A percentile compares a stretch with the other conserved stretches of the same genome.
phyloP scores from a whole-genome alignment of 2,113 vertebrate species.

The Neodontobutis hainanensis region DNA sequence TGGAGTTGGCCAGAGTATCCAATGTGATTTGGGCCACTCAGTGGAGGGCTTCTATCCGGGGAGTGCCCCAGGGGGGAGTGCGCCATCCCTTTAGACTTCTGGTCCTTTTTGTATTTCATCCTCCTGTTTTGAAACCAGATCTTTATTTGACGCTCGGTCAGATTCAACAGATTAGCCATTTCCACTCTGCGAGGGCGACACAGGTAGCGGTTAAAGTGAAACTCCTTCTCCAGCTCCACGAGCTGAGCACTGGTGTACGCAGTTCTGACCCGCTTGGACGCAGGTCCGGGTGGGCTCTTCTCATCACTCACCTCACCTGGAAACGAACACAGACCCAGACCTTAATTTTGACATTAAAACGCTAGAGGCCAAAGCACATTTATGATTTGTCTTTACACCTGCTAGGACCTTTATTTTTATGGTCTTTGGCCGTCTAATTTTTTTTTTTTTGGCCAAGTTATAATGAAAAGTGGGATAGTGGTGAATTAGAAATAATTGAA shows the following conservation, averaged over 20 bases:
- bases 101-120: constrained; percentile 99
- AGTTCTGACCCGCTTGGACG: constrained; percentile 96
- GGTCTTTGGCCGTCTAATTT: too few species aligned
- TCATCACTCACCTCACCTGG: constrained; percentile 95
- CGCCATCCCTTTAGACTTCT: constrained; percentile 98
- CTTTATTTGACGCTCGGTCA: constrained; percentile 98
- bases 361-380: background rate
- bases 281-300: constrained; percentile 95
- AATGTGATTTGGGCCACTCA: constrained; percentile 90
- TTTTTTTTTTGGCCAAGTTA: too few species aligned
- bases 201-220: constrained; percentile 97
- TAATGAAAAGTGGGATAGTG: too few species aligned
- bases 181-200: constrained; percentile 96
- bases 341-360: background rate
- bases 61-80: constrained; percentile 97
- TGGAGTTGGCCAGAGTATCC: constrained; percentile 94
- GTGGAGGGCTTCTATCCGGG: constrained; percentile 93
- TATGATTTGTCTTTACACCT: too few species aligned
- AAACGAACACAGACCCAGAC: constrained; percentile 34
- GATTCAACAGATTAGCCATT: constrained; percentile 97
- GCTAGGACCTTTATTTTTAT: too few species aligned
- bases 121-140: constrained; percentile 99
- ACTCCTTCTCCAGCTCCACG: constrained; percentile 98
- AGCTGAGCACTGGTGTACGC: constrained; percentile 97
- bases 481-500: too few species aligned